A percentile compares a stretch with the other conserved stretches of the same genome.
These are phyloP conservation scores for Pogonophryne albipinna DNA, from an alignment of 2,797 vertebrate genomes.

Conservation along the genomic window DNA sequence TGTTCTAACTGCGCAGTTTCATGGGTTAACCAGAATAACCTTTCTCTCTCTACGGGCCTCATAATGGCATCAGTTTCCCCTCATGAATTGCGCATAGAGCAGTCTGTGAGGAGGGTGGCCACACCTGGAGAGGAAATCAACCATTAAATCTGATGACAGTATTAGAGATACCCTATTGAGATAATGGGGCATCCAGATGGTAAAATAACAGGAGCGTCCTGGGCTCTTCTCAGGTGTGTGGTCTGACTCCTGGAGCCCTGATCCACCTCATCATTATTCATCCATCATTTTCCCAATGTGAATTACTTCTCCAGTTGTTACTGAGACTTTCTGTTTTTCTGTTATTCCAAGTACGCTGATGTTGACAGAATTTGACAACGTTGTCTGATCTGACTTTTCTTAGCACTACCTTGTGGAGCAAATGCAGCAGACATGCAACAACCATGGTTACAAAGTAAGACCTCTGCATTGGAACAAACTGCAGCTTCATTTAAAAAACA, in stretches of 20 bases:
- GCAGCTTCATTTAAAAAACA: constrained; percentile 11
- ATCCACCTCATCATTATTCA: background rate
- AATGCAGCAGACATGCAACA: background rate
- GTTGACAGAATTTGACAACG: background rate
- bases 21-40: constrained; percentile 6
- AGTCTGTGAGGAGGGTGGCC: constrained; percentile 57
- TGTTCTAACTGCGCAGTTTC: constrained; percentile 10
- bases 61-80: constrained; percentile 54
- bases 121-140: constrained; percentile 71
- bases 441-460: background rate
- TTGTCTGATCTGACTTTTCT: constrained; percentile 1
- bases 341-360: background rate
- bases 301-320: background rate
- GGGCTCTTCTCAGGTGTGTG: constrained; percentile 34
- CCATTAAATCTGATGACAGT: constrained; percentile 60
- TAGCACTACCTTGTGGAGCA: background rate
- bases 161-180: constrained; percentile 49
- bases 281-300: background rate
- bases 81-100: constrained; percentile 72
- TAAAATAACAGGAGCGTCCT: constrained; percentile 52
- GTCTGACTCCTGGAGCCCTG: constrained; percentile 2
- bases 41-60: constrained; percentile 9
- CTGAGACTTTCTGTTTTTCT: background rate
- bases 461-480: background rate
- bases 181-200: constrained; percentile 41